Conservation (phyloP, 2,888 invertebrate species). For the Listrodromus nycthemerus region DNA sequence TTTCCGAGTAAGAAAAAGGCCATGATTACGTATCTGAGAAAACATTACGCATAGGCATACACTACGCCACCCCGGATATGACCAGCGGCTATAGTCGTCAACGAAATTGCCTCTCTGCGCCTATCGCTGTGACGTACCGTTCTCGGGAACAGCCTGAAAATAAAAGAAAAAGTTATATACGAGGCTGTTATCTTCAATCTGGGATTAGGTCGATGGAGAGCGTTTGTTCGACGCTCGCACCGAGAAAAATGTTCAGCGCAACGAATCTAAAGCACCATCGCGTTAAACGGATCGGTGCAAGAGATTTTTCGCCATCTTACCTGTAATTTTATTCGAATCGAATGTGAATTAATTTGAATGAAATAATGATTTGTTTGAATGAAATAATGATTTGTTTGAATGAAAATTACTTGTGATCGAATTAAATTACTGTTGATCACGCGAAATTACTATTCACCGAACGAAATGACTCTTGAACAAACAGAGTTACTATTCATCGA, state of each 20-base stretch:
- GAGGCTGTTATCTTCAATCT: constrained; percentile 49
- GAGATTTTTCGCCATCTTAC: no score
- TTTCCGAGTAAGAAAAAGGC: constrained; percentile 49
- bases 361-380: no score
- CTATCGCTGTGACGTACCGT: constrained; percentile 60
- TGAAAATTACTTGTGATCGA: no score
- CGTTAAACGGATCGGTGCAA: background rate
- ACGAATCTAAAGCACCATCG: background rate
- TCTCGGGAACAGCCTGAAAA: constrained; percentile 47
- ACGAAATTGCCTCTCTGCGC: constrained; percentile 52
- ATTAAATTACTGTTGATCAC: no score
- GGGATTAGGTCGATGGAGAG: constrained; percentile 45
- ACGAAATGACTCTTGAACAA: no score
- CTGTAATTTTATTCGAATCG: no score
- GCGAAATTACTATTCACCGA: no score
- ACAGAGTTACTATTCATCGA: no score
- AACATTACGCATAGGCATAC: constrained; percentile 16
- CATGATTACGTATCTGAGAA: constrained; percentile 37
- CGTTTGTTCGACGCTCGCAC: background rate
- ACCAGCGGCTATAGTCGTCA: constrained; percentile 56
- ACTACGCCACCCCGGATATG: constrained; percentile 58
- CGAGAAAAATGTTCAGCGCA: background rate
- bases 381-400: no score
- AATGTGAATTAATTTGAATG: no score
- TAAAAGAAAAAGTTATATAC: constrained; percentile 22